These are phyloP conservation scores for Drosophila infuscata DNA, from an alignment of 2,888 invertebrate species.

Conservation along the genomic window DNA sequence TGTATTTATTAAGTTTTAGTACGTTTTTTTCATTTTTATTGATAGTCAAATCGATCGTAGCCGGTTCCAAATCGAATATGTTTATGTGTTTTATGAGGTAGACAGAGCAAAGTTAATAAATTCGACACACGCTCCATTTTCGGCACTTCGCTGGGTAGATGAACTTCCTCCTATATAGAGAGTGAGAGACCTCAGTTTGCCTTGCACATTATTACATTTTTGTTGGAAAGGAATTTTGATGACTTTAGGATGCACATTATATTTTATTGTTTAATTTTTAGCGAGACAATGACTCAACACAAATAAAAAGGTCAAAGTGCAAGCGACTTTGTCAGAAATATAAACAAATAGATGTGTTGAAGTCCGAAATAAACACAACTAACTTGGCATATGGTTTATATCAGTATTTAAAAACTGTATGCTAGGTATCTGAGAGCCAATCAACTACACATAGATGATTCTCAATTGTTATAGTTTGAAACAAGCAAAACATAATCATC, in stretches of 20 bases:
- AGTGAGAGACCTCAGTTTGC: conserved; percentile 58
- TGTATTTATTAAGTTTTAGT: conserved; percentile 38
- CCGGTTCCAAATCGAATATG: conserved; percentile 32
- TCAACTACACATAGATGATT: conserved; percentile 5
- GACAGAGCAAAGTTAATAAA: conserved; percentile 58
- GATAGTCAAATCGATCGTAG: conserved; percentile 47
- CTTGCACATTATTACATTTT: conserved; percentile 50
- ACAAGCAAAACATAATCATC: conserved; percentile 19
- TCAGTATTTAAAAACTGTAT: not conserved
- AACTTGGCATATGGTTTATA: not conserved
- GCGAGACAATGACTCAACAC: conserved; percentile 17
- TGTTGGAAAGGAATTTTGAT: conserved; percentile 50
- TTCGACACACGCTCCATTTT: conserved; percentile 73
- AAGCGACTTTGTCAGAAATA: conserved; percentile 49
- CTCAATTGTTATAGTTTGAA: conserved; percentile 14
- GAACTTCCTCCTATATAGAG: conserved; percentile 63
- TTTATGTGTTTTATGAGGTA: conserved; percentile 55
- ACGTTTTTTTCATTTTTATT: conserved; percentile 21
- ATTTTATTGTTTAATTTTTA: conserved; percentile 26
- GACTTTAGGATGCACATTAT: conserved; percentile 3
- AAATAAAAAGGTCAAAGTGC: conserved; percentile 59
- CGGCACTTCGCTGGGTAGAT: conserved; percentile 42
- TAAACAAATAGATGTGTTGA: conserved; percentile 13
- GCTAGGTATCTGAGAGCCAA: conserved; percentile 9
- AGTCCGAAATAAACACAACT: not conserved